Base-by-base conservation (phyloP, 2,888 invertebrate genomes). In the Plebejus argus region DNA sequence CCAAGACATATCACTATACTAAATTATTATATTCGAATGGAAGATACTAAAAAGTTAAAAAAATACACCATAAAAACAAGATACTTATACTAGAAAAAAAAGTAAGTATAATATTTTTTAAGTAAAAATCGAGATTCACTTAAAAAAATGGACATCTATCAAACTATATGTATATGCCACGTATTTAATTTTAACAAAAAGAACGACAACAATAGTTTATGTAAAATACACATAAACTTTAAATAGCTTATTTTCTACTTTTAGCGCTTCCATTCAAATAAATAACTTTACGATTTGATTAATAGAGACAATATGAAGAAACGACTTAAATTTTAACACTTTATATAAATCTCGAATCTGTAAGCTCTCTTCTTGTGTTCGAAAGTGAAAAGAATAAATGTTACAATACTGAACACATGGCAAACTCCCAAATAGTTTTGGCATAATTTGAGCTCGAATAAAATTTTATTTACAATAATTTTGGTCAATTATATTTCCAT, bases 381-480 rank as follows among this genome's bases (percentile, higher is more conserved):
- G 49, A 71, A 71, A 71, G 15, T 66, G 15, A 66, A 28, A n/a
- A 71, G n/a, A 33, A n/a, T 1, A n/a, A 20, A 10, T 23, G 49
- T 23, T 53, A 53, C 15, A 28, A 53, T 28, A 74, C 49, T 49
- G 20, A 53, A 74, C 53, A 53, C 74, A 74, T 49, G 15, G 72
- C 45, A 74, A 45, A 45, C 18, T 18, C 18, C 45, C 49, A 28
- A 45, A 74, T 5, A 49, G 6, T 28, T 23, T 74, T 74, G 74
- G 74, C 74, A 53, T 28, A 49, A 74, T 53, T 74, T 74, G 74
- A 74, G 74, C 74, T 74, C 3, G 71, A 20, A 39, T 71, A 39
- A 39, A 66, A 66, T 66, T 66, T 72, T 72, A 72, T 72, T 72
- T 45, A 72, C 72, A 72, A 72, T 20, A 72, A 72, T n/a, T 61